Base-by-base conservation (phyloP, 2,113 vertebrate species). In the Coturnix japonica region DNA sequence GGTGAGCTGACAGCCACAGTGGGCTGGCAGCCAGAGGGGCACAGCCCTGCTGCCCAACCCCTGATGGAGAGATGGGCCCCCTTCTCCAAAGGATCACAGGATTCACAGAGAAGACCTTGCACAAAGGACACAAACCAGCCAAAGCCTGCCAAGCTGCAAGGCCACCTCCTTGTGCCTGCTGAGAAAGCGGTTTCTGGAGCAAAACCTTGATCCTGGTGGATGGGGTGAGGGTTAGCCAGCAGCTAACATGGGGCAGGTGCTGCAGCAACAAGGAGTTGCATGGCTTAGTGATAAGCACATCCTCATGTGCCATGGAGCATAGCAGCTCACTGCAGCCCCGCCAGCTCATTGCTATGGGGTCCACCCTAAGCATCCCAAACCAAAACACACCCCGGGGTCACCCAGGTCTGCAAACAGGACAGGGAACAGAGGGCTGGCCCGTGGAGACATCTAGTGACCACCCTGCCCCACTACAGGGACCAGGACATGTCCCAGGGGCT, bases 361-460 rank as follows among this genome's bases (percentile, higher is more conserved):
- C 33, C 17, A 37, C 35, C 43, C 37, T 5, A 4, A 81, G 65
- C 44, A 70, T 21, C 44, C 79, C 7, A 14, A 35, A 9, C 15
- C 10, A 16, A 49, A 18, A 28, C 31, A 20, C 61, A 39, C 35
- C 60, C 18, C 7, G 18, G 18, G 49, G 31, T 64, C 72, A 51
- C 59, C 57, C 39, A 0, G 2, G 39, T 56, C 44, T 43, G 46
- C 21, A 46, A 13, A 6, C 20, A 20, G 77, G 22, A 30, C 22
- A 39, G 2, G 44, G 33, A 43, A 26, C 2, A 47, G 85, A 64
- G 1, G 39, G 46, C 65, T 12, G 51, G 87, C 30, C 82, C 56
- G 1, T 59, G 64, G 46, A 95, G 95, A 93, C 81, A 94, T 43
- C 84, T 87, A 85, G 74, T 80, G 92, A 89, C 54, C 39, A 26